A percentile compares a stretch with the other conserved stretches of the same genome.
Evolutionary conservation across 1,140 invertebrate species (phyloP).

Genomic region (Thaumetopoea pityocampa): DNA sequence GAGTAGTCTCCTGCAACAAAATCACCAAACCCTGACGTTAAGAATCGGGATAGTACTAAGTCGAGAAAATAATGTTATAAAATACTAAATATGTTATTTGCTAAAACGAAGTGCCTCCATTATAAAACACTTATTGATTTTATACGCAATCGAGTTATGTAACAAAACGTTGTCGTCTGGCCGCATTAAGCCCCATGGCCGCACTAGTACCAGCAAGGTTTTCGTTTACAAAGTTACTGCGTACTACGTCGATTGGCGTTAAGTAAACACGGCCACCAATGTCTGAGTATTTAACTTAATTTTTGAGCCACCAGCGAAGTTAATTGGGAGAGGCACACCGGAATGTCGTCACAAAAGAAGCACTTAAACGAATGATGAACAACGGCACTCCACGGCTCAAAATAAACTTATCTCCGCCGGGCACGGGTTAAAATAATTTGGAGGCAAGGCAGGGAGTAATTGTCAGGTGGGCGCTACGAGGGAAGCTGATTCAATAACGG

Average conservation of each 20-base stretch:
- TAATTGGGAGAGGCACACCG: slow-evolving; percentile 63
- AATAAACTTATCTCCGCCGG: slow-evolving; percentile 70
- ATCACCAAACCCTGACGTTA: too few relatives aligned
- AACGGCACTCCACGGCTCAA: slow-evolving; percentile 62
- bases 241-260: slow-evolving; percentile 55
- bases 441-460: slow-evolving; percentile 47
- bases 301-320: slow-evolving; percentile 58
- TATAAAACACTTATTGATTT: too few relatives aligned
- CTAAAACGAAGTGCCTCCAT: too few relatives aligned
- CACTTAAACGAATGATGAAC: slow-evolving; percentile 62
- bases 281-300: slow-evolving; percentile 70
- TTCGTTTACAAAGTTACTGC: slow-evolving; percentile 62
- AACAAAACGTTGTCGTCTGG: too few relatives aligned
- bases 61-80: too few relatives aligned
- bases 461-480: slow-evolving; percentile 54
- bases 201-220: slow-evolving; percentile 43
- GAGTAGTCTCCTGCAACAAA: too few relatives aligned
- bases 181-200: slow-evolving; percentile 25
- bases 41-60: too few relatives aligned
- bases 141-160: too few relatives aligned
- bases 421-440: slow-evolving; percentile 70
- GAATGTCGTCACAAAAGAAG: slow-evolving; percentile 71
- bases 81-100: too few relatives aligned
- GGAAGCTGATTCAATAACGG: slow-evolving; percentile 62
- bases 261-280: slow-evolving; percentile 58